Percentiles rank a stretch among this genome's conserved stretches.
These are phyloP conservation scores for Geococcyx californianus DNA, from an alignment of 2,113 vertebrate species.

Conservation along the genomic window DNA sequence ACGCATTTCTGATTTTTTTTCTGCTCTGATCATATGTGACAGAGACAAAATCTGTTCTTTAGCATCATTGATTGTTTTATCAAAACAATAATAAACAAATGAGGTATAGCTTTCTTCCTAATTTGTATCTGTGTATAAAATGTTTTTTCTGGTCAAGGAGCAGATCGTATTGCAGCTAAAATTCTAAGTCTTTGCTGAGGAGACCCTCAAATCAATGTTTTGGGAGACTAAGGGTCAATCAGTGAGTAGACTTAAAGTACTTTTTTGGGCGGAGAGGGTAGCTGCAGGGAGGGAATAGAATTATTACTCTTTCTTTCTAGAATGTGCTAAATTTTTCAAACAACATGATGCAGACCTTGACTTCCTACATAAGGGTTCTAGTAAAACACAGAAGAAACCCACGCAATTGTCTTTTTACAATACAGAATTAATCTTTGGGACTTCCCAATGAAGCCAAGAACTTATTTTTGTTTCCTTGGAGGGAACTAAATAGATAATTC, in stretches of 20 bases:
- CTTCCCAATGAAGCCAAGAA: background rate
- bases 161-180: background rate
- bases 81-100: background rate
- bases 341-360: background rate
- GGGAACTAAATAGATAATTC: background rate
- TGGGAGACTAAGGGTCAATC: background rate
- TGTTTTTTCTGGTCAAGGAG: background rate
- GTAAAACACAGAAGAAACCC: background rate
- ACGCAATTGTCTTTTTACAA: background rate
- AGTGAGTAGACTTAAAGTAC: background rate
- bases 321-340: background rate
- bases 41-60: background rate
- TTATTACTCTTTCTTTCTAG: background rate
- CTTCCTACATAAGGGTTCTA: background rate
- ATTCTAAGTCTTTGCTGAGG: background rate
- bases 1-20: background rate
- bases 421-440: background rate
- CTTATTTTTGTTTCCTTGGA: background rate
- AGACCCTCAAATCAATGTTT: background rate
- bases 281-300: background rate
- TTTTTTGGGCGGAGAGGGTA: background rate
- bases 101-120: background rate
- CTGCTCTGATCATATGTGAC: background rate
- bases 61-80: background rate
- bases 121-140: background rate